A percentile compares a stretch with the other conserved stretches of the same genome.
These are phyloP conservation scores for Ischnus inquisitorius DNA, from an alignment of 2,888 invertebrate species.

Conservation along the genomic window DNA sequence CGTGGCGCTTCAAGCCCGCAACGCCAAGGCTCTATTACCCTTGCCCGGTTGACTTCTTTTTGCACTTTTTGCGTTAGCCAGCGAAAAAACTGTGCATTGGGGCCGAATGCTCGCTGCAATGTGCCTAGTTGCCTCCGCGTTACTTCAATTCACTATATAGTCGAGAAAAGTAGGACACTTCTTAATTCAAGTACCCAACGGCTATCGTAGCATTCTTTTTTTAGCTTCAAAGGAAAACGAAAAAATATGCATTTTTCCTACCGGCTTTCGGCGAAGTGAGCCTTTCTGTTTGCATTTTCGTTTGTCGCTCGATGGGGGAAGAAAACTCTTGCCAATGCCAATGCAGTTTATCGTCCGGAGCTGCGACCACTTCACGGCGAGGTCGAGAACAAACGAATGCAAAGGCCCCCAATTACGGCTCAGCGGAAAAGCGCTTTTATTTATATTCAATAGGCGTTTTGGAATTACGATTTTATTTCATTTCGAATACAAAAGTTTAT, in stretches of 20 bases:
- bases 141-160: constrained; percentile 48
- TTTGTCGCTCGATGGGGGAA: neutral
- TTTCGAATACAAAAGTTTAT: neutral
- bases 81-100: constrained; percentile 12
- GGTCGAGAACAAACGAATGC: neutral
- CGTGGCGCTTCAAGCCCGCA: constrained; percentile 10
- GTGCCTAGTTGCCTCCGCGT: neutral
- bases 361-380: neutral
- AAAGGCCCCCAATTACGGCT: neutral
- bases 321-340: neutral
- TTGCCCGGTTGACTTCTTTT: neutral
- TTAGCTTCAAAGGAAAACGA: constrained; percentile 2
- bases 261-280: neutral
- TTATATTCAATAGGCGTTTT: constrained; percentile 29
- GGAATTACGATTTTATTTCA: neutral
- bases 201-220: neutral
- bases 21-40: constrained; percentile 8
- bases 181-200: constrained; percentile 41
- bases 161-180: constrained; percentile 64
- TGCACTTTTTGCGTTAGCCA: constrained; percentile 23
- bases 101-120: neutral
- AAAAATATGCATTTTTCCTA: neutral
- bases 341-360: neutral
- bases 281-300: neutral
- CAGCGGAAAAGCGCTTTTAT: neutral